These are phyloP conservation scores for Synergus laeviventris DNA, from an alignment of 2,888 invertebrate genomes.

Conservation along the genomic window DNA sequence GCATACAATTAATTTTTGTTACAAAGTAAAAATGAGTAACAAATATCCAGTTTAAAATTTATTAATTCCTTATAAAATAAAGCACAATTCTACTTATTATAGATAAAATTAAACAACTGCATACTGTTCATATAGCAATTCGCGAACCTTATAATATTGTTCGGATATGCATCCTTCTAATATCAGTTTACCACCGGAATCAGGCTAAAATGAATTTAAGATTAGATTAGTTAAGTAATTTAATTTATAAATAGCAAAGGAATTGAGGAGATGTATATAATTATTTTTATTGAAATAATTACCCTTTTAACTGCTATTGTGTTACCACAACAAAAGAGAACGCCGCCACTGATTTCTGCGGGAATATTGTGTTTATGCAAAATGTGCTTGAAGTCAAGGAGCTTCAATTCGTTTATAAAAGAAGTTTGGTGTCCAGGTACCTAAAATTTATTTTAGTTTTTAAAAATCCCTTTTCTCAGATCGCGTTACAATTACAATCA, in stretches of 20 bases:
- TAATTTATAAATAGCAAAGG: too few species aligned
- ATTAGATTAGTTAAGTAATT: not conserved
- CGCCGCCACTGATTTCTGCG: slow-evolving; percentile 94
- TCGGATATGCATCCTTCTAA: slow-evolving; percentile 96
- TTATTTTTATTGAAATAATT: slow-evolving; percentile 61
- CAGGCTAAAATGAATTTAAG: slow-evolving; percentile 82
- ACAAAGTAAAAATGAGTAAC: too few species aligned
- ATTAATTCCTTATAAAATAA: slow-evolving; percentile 5
- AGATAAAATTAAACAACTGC: slow-evolving; percentile 87
- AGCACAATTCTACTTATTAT: slow-evolving; percentile 5
- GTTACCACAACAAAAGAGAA: slow-evolving; percentile 95
- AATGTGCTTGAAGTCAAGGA: slow-evolving; percentile 93
- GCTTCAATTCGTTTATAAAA: slow-evolving; percentile 94
- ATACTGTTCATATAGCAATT: slow-evolving; percentile 96
- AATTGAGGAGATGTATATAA: not conserved
- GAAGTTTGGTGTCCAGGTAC: slow-evolving; percentile 87
- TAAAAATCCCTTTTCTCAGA: too few species aligned
- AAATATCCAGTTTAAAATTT: not conserved
- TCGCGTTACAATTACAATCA: too few species aligned
- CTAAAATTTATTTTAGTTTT: slow-evolving; percentile 66
- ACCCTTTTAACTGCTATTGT: slow-evolving; percentile 92
- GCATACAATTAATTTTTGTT: too few species aligned
- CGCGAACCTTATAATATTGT: slow-evolving; percentile 95
- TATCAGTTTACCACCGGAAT: slow-evolving; percentile 94
- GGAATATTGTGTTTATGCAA: slow-evolving; percentile 85